Evolutionary conservation across 2,113 vertebrate species (phyloP).

Genomic region (Anseranas semipalmata): DNA sequence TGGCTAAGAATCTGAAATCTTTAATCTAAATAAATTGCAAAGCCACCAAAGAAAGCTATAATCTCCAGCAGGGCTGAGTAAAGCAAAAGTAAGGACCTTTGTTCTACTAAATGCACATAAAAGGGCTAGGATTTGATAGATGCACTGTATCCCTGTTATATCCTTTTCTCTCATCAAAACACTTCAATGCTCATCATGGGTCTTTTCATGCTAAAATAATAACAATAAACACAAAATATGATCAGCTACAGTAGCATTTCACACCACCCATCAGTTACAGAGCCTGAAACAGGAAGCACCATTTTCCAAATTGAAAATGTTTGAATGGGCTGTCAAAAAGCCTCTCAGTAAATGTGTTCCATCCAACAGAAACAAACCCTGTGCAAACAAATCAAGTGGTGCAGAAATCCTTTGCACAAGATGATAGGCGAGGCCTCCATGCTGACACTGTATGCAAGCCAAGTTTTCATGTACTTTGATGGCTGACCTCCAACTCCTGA

Average conservation of each 20-base stretch:
- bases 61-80: not conserved
- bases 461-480: constrained; percentile 88
- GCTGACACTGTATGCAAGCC: constrained; percentile 82
- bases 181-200: constrained; percentile 22
- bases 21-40: not conserved
- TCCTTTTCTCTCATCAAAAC: constrained; percentile 57
- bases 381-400: constrained; percentile 88
- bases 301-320: constrained; percentile 80
- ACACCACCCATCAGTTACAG: constrained; percentile 67
- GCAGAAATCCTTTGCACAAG: constrained; percentile 85
- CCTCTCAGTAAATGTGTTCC: constrained; percentile 78
- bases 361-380: constrained; percentile 86
- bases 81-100: not conserved
- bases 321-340: constrained; percentile 87
- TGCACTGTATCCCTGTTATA: not conserved
- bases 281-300: constrained; percentile 77
- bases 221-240: constrained; percentile 53
- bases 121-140: not conserved
- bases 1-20: not conserved
- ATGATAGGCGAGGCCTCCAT: constrained; percentile 81
- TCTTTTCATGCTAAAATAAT: constrained; percentile 66
- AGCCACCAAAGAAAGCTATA: not conserved
- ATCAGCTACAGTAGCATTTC: constrained; percentile 70
- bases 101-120: not conserved
- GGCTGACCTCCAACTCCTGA: constrained; percentile 90